Evolutionary conservation across 1,140 invertebrate genomes (phyloP).

Genomic region (Drosophila seguyi): DNA sequence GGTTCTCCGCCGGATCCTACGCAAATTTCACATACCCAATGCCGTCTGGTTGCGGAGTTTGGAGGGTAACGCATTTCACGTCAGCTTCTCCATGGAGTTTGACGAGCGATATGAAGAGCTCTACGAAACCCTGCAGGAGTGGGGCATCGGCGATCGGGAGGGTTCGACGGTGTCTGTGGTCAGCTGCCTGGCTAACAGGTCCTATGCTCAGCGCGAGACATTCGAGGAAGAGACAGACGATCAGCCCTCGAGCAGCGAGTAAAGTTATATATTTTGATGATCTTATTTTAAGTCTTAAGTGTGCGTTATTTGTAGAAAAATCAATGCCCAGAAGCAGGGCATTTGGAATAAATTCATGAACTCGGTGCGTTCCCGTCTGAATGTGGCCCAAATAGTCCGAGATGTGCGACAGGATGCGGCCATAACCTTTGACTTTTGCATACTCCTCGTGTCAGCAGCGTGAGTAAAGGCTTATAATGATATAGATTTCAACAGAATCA

Average conservation of each 20-base stretch:
- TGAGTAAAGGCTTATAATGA: conserved; percentile 78
- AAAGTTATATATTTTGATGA: neutral
- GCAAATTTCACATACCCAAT: conserved; percentile 73
- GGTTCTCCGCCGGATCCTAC: conserved; percentile 76
- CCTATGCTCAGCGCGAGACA: conserved; percentile 23
- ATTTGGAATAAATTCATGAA: conserved; percentile 87
- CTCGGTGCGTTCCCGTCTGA: conserved; percentile 88
- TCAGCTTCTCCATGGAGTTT: conserved; percentile 85
- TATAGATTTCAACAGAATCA: neutral
- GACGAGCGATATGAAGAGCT: conserved; percentile 85
- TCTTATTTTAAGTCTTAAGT: neutral
- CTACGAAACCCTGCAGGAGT: conserved; percentile 82
- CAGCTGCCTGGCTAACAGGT: conserved; percentile 83
- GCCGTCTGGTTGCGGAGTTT: conserved; percentile 72
- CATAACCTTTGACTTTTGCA: conserved; percentile 91
- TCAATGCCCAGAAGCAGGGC: conserved; percentile 74
- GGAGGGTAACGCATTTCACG: conserved; percentile 76
- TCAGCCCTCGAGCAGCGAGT: conserved; percentile 44
- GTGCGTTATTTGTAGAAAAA: conserved; percentile 21
- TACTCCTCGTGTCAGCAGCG: conserved; percentile 89
- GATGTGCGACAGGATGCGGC: conserved; percentile 88
- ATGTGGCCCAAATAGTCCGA: conserved; percentile 90
- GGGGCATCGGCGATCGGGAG: conserved; percentile 85
- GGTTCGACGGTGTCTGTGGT: conserved; percentile 85
- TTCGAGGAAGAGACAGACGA: conserved; percentile 14